A percentile compares a stretch with the other conserved stretches of the same genome.
phyloP scores from a whole-genome alignment of 2,797 vertebrate species.

The Girardinus metallicus region DNA sequence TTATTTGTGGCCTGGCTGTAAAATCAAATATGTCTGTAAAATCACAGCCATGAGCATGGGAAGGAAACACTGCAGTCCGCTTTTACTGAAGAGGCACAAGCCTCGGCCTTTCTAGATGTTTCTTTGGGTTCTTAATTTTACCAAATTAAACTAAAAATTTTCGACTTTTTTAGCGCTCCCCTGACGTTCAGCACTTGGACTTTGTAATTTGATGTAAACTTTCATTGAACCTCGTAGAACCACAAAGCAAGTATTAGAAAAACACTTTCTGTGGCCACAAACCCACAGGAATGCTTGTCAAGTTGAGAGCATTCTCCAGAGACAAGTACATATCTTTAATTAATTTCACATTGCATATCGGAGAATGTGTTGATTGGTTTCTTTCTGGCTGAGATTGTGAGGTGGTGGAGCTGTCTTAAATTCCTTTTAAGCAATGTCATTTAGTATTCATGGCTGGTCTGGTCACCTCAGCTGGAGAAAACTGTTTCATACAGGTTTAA shows the following conservation, averaged over 20 bases:
- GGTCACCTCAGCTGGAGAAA: constrained; percentile 25
- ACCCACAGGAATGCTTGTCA: constrained; percentile 44
- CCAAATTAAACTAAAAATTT: background rate
- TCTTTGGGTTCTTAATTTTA: background rate
- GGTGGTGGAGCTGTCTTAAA: constrained; percentile 6
- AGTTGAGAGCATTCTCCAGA: background rate
- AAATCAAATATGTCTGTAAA: background rate
- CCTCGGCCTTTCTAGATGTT: background rate
- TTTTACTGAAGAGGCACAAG: background rate
- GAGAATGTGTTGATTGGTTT: constrained; percentile 39
- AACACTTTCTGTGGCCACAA: constrained; percentile 35
- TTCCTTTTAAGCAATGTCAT: background rate
- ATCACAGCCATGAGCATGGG: background rate
- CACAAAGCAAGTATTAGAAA: constrained; percentile 21
- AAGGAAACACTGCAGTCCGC: background rate
- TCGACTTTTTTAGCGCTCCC: background rate
- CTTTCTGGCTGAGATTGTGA: constrained; percentile 19
- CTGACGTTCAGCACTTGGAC: background rate
- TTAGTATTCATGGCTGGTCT: constrained; percentile 4
- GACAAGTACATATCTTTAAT: constrained; percentile 46
- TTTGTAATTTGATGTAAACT: constrained; percentile 43
- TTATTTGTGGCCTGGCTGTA: constrained; percentile 3
- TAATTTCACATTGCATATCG: constrained; percentile 51
- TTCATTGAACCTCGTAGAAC: constrained; percentile 46
- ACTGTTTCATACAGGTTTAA: constrained; percentile 21